A percentile compares a stretch with the other conserved stretches of the same genome.
phyloP scores from a whole-genome alignment of 1,140 invertebrate genomes.

The Heliconius congener region DNA sequence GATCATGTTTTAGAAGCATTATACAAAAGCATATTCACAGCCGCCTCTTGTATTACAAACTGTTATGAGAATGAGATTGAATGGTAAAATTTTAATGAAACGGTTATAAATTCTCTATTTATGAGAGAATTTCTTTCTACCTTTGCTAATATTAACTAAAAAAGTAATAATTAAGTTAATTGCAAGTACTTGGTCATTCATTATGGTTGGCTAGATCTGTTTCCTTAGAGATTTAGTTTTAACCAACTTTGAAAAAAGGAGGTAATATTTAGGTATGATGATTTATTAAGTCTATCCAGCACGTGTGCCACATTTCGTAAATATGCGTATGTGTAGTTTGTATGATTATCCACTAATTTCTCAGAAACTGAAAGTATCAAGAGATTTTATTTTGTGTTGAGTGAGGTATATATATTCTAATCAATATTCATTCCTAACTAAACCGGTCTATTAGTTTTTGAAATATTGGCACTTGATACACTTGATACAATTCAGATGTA shows the following conservation, averaged over 20 bases:
- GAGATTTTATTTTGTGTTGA: too few relatives aligned
- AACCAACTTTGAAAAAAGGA: background rate
- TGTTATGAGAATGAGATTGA: conserved; percentile 9
- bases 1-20: background rate
- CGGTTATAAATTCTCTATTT: conserved; percentile 8
- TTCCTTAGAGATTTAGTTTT: background rate
- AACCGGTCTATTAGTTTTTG: too few relatives aligned
- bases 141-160: background rate
- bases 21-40: background rate
- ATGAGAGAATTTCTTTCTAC: background rate
- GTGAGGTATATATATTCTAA: too few relatives aligned
- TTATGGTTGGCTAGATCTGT: background rate
- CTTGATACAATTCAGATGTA: too few relatives aligned
- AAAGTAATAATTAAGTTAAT: background rate
- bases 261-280: too few relatives aligned
- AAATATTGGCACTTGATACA: too few relatives aligned
- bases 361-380: too few relatives aligned
- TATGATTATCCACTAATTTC: too few relatives aligned
- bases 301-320: too few relatives aligned
- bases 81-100: conserved; percentile 10
- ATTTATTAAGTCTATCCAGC: too few relatives aligned
- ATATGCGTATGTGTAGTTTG: too few relatives aligned
- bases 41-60: background rate
- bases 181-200: background rate
- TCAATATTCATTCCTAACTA: too few relatives aligned